These are phyloP conservation scores for Nasua narica DNA, from an alignment of 2,797 vertebrate genomes.

Conservation along the genomic window DNA sequence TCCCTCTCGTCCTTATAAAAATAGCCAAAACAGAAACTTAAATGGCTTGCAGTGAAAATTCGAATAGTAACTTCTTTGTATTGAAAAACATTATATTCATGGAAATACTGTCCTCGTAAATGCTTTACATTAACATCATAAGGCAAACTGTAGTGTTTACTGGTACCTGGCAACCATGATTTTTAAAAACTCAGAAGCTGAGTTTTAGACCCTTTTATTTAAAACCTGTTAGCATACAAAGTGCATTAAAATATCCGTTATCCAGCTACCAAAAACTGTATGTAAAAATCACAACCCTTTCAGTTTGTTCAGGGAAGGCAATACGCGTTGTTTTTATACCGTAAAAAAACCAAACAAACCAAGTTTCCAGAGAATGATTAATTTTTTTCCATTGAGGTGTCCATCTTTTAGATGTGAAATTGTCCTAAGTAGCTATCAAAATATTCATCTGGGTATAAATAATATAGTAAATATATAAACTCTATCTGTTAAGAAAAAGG, in stretches of 20 bases:
- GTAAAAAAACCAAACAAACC: conserved; percentile 50
- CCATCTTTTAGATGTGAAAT: conserved; percentile 59
- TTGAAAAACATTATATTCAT: conserved; percentile 64
- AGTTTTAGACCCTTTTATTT: conserved; percentile 75
- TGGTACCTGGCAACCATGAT: conserved; percentile 75
- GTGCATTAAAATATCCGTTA: conserved; percentile 81
- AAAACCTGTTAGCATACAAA: conserved; percentile 80
- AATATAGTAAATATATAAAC: conserved; percentile 78
- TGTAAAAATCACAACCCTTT: conserved; percentile 76
- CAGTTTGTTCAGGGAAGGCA: conserved; percentile 68
- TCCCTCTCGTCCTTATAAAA: conserved; percentile 74
- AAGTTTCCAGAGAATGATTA: conserved; percentile 60
- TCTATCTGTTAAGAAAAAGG: conserved; percentile 73
- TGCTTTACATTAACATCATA: conserved; percentile 74
- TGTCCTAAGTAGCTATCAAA: conserved; percentile 72
- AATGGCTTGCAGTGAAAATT: conserved; percentile 57
- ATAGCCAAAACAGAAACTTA: conserved; percentile 58
- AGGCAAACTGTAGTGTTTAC: conserved; percentile 79
- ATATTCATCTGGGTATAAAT: conserved; percentile 79
- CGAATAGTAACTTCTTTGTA: conserved; percentile 64
- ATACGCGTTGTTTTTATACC: conserved; percentile 63
- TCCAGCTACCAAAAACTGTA: conserved; percentile 79
- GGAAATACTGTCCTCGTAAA: conserved; percentile 57
- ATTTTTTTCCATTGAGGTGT: conserved; percentile 56
- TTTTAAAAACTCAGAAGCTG: conserved; percentile 77